Evolutionary conservation across 2,797 vertebrate species (phyloP).

Genomic region (Enteromius thamalakanensis): DNA sequence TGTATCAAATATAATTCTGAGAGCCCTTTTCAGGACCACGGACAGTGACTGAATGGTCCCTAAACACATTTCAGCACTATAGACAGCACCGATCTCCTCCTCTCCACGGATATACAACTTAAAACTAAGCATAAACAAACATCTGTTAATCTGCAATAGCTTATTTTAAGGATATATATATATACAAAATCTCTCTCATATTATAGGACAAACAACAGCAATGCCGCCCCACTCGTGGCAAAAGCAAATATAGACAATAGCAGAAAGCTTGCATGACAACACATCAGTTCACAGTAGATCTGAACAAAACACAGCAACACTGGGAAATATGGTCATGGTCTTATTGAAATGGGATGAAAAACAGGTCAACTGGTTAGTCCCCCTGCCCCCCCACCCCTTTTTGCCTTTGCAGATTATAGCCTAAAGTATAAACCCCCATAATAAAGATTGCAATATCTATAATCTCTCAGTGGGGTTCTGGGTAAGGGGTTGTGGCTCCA

Average conservation of each 20-base stretch:
- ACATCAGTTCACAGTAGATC: conserved; percentile 21
- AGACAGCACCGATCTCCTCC: conserved; percentile 43
- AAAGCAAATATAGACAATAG: conserved; percentile 17
- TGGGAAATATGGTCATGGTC: conserved; percentile 42
- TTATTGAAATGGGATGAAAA: conserved; percentile 51
- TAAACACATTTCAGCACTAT: conserved; percentile 50
- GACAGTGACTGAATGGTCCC: conserved; percentile 63
- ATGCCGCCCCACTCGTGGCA: not conserved
- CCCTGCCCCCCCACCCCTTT: conserved; percentile 12
- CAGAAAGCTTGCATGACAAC: conserved; percentile 20
- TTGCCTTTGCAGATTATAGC: conserved; percentile 60
- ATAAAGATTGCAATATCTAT: conserved; percentile 61
- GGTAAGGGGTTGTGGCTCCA: conserved; percentile 37
- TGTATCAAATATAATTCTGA: conserved; percentile 55
- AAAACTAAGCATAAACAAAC: conserved; percentile 2
- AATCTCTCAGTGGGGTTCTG: conserved; percentile 61
- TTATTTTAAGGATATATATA: not conserved
- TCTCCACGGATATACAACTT: not conserved
- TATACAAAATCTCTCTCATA: not conserved
- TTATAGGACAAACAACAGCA: conserved; percentile 5
- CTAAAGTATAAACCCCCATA: conserved; percentile 66
- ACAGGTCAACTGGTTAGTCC: conserved; percentile 60
- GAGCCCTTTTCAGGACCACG: conserved; percentile 71
- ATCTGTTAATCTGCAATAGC: not conserved
- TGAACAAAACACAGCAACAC: conserved; percentile 39